Evolutionary conservation across 2,888 invertebrate genomes (phyloP), one percentile per base, ranked within the genome.

Genomic region (Phoenoteleia sp.): DNA sequence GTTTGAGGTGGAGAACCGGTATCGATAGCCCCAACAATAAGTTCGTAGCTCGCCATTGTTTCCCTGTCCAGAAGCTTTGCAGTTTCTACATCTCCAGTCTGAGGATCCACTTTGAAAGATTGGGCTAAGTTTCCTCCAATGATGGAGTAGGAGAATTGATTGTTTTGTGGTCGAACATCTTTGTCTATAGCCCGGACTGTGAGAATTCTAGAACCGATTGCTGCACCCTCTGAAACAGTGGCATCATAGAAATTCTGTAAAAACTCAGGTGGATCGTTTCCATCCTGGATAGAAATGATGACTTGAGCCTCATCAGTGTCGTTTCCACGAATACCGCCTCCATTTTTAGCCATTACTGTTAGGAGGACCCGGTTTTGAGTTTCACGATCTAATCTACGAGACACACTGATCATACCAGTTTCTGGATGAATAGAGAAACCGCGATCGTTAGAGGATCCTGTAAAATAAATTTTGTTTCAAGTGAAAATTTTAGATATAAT

Each of bases 291-390:
- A 0, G 97, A 97, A 84, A 99, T 97, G 58, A 98, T 97, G 0
- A 99, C 97, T 94, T 98, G 98, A 3, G 99, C 99, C 94, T 98
- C 98, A 92, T 98, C 99, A 0, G 98, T 99, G 91, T 99, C 99
- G 92, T 99, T 98, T 2, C 99, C 99, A 42, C 97, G 95, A 88
- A 99, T 98, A 17, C 98, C 98, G 13, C 99, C 99, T 62, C 96
- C 96, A 92, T 99, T 99, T 94, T 99, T 99, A 0, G 99, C 99
- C 95, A 99, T 95, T 0, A 99, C 98, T 0, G 98, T 98, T 9
- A 99, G 94, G 0, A 98, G 97, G 1, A 98, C 98, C 81, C 98
- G 95, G 91, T 97, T 98, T 93, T 98, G 98, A 0, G 98, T 98
- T 94, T 98, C 98, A 72, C 98, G 95, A 89, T 98, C 98, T 84